These are phyloP conservation scores for Calyptomena viridis DNA, from an alignment of 2,113 vertebrate species.

Conservation along the genomic window DNA sequence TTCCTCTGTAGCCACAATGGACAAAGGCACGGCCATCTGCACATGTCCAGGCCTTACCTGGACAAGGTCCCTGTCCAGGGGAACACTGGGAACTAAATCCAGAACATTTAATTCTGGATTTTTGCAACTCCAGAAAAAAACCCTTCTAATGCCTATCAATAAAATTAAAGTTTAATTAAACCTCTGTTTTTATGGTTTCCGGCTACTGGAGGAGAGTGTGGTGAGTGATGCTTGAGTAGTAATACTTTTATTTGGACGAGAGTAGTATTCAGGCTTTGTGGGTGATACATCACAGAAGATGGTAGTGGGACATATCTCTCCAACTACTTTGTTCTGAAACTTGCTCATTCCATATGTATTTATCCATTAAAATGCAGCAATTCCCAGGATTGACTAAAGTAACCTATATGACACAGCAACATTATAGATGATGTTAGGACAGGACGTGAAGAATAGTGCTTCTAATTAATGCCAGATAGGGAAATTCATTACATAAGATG, in stretches of 20 bases:
- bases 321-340: background rate
- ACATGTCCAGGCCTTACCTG: background rate
- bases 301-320: background rate
- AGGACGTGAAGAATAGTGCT: slow-evolving; percentile 16
- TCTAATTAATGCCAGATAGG: slow-evolving; percentile 34
- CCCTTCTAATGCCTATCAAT: background rate
- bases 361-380: background rate
- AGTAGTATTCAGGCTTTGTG: background rate
- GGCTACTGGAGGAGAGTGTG: background rate
- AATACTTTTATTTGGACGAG: background rate
- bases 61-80: background rate
- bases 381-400: background rate
- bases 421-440: background rate
- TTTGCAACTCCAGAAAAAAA: background rate
- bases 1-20: background rate
- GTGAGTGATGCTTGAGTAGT: background rate
- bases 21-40: background rate
- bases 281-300: background rate
- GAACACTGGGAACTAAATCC: background rate
- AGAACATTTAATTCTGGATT: background rate
- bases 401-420: background rate
- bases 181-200: background rate
- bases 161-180: background rate
- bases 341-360: background rate
- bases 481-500: slow-evolving; percentile 17